Conservation (phyloP, 64 coral and sea anemone species). For the Montipora foliosa region DNA sequence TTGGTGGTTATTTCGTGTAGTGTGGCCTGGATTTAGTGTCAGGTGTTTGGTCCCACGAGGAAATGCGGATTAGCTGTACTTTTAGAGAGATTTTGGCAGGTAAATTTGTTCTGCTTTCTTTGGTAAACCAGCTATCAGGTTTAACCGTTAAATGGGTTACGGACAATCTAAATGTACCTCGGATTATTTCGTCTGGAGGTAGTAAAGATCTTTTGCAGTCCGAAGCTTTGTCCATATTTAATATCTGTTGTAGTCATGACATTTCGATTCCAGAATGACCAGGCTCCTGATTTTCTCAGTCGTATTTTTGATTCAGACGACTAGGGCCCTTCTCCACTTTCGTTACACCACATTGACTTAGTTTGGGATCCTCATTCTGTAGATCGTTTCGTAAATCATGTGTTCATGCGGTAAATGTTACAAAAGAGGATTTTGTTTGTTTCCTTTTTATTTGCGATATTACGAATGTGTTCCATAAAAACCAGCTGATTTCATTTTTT, state of each 20-base stretch:
- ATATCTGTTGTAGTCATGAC: background rate
- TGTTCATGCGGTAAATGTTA: background rate
- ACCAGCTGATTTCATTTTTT: too few species aligned
- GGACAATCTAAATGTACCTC: slow-evolving; percentile 60
- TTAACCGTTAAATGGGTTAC: slow-evolving; percentile 56
- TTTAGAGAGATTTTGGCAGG: background rate
- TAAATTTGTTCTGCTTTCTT: slow-evolving; percentile 65
- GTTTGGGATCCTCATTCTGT: slow-evolving; percentile 6
- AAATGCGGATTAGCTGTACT: slow-evolving; percentile 71
- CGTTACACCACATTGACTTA: slow-evolving; percentile 43
- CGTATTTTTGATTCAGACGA: background rate
- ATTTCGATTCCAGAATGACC: slow-evolving; percentile 51
- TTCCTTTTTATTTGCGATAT: too few species aligned
- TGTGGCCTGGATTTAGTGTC: too few species aligned
- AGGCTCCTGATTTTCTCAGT: slow-evolving; percentile 46
- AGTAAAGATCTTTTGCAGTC: too few species aligned
- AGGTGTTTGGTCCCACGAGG: slow-evolving; percentile 14
- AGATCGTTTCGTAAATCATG: slow-evolving; percentile 24
- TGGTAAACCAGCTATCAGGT: slow-evolving; percentile 35
- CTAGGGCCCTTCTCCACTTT: background rate
- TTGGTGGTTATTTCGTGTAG: too few species aligned
- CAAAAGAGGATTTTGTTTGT: too few species aligned
- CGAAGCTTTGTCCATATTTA: too few species aligned
- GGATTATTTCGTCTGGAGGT: too few species aligned
- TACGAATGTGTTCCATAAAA: too few species aligned